phyloP scores from a whole-genome alignment of 2,113 vertebrate genomes.

The Rhynchopsitta pachyrhyncha region DNA sequence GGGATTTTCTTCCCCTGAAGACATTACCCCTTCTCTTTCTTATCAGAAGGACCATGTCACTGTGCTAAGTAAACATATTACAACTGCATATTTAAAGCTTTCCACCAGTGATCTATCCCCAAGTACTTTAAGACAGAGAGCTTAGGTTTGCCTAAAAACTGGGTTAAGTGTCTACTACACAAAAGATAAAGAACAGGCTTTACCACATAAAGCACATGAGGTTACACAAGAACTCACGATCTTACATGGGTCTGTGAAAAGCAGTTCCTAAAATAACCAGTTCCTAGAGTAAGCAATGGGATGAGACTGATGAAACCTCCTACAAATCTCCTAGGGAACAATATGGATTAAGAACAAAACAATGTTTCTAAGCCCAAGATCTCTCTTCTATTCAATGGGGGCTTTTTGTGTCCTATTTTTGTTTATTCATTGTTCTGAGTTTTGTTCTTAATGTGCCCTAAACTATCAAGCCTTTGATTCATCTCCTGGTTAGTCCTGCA shows the following conservation, averaged over 20 bases:
- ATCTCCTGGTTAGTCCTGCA: neutral
- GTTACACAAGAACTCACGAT: neutral
- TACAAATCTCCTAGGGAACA: neutral
- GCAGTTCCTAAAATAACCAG: neutral
- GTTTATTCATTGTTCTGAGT: neutral
- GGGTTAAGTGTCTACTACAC: neutral
- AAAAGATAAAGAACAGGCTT: neutral
- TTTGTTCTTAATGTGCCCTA: neutral
- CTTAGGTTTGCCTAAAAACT: neutral
- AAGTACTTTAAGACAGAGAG: neutral
- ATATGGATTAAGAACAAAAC: neutral
- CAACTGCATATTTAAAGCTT: neutral
- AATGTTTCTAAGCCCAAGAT: neutral
- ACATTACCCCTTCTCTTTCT: neutral
- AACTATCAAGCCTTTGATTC: neutral
- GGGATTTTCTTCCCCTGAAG: neutral
- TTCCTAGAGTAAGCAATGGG: neutral
- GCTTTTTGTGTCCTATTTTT: neutral
- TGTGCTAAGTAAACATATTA: neutral
- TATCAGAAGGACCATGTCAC: neutral
- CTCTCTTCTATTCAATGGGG: neutral
- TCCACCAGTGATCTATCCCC: neutral
- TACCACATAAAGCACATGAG: fast-evolving
- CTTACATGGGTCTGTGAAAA: neutral
- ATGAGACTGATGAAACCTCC: neutral